A percentile compares a stretch with the other conserved stretches of the same genome.
phyloP scores from a whole-genome alignment of 2,113 vertebrate species.

The Pteropus alecto region DNA sequence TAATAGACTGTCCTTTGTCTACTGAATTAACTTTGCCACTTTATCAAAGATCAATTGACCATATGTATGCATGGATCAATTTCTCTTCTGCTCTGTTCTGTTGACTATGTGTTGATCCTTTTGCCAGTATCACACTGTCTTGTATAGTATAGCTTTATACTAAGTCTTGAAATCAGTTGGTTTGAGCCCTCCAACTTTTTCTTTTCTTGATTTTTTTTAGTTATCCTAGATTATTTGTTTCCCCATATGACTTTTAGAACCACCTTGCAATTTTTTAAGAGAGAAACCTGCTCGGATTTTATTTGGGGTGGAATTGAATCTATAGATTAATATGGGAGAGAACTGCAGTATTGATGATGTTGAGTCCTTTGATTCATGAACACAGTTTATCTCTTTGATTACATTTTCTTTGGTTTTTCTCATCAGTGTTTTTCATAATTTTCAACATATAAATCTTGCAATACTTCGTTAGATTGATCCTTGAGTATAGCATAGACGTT shows the following conservation, averaged over 20 bases:
- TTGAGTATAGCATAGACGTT: not conserved
- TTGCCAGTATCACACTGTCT: not conserved
- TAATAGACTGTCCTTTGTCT: not conserved
- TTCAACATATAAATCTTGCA: not conserved
- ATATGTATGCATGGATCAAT: not conserved
- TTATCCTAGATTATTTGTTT: constrained; percentile 1
- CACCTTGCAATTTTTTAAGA: not conserved
- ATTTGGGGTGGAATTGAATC: not conserved
- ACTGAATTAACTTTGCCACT: not conserved
- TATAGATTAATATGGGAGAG: not conserved
- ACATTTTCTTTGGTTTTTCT: not conserved
- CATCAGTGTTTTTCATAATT: not conserved
- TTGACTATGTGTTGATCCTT: not conserved
- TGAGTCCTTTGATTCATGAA: constrained; percentile 9
- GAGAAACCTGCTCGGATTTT: not conserved
- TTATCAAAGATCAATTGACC: constrained; percentile 4
- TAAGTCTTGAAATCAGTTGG: constrained; percentile 10
- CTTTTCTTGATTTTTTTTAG: not conserved
- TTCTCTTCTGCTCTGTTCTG: not conserved
- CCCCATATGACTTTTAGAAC: not conserved
- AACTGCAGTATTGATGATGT: not conserved
- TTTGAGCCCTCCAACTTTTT: not conserved
- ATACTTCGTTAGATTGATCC: not conserved
- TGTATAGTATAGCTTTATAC: not conserved
- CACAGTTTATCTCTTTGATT: not conserved